These are phyloP conservation scores for Sus cebifrons DNA, from an alignment of 2,797 vertebrate species.

Conservation along the genomic window DNA sequence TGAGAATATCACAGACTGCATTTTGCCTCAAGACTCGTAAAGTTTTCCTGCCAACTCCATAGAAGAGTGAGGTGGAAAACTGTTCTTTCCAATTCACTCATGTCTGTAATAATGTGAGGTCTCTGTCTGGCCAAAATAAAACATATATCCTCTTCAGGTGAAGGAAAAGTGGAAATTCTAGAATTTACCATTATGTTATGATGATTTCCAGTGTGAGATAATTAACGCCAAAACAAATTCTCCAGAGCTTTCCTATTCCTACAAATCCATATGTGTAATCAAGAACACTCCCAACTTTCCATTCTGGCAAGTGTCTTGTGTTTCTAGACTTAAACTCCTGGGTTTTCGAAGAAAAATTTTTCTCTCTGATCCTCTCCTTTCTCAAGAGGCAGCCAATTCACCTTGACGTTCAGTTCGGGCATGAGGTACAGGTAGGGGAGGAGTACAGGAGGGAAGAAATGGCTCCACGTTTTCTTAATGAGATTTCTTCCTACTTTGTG, in stretches of 20 bases:
- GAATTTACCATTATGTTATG: slow-evolving; percentile 64
- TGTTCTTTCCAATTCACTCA: slow-evolving; percentile 61
- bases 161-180: slow-evolving; percentile 72
- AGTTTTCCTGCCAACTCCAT: slow-evolving; percentile 73
- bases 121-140: slow-evolving; percentile 80
- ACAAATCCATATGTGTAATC: slow-evolving; percentile 64
- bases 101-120: slow-evolving; percentile 69
- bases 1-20: slow-evolving; percentile 72
- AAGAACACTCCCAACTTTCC: slow-evolving; percentile 69
- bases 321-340: slow-evolving; percentile 66
- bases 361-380: slow-evolving; percentile 37
- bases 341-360: slow-evolving; percentile 60
- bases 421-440: background rate
- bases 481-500: slow-evolving; percentile 38
- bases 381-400: background rate
- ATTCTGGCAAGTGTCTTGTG: slow-evolving; percentile 63
- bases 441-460: background rate
- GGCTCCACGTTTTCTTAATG: background rate
- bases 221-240: slow-evolving; percentile 79
- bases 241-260: slow-evolving; percentile 70
- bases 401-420: background rate
- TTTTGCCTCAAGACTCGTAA: slow-evolving; percentile 72
- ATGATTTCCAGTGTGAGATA: slow-evolving; percentile 68
- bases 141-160: slow-evolving; percentile 66
- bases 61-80: slow-evolving; percentile 72